Evolutionary conservation across 2,113 vertebrate species (phyloP).

Genomic region (Tichodroma muraria): DNA sequence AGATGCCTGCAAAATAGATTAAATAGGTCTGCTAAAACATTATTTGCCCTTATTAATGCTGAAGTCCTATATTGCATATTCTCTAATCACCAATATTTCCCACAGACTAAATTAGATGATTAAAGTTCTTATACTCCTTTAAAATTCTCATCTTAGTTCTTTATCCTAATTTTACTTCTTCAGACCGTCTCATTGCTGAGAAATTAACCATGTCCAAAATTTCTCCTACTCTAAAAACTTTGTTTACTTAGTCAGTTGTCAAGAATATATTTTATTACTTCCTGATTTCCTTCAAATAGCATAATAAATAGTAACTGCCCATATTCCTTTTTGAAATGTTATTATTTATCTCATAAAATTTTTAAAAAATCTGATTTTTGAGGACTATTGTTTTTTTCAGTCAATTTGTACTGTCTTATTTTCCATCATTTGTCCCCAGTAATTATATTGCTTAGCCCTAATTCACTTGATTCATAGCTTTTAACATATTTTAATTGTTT

Average conservation of each 20-base stretch:
- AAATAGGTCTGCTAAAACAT: not conserved
- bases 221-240: not conserved
- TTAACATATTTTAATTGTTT: slow-evolving; percentile 5
- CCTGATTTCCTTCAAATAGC: not conserved
- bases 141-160: not conserved
- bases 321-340: not conserved
- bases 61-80: not conserved
- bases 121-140: not conserved
- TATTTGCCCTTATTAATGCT: not conserved
- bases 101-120: not conserved
- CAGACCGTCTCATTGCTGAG: not conserved
- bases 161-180: not conserved
- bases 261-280: not conserved
- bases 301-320: not conserved
- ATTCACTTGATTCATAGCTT: not conserved
- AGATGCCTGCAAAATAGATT: not conserved
- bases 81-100: not conserved
- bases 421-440: not conserved
- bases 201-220: not conserved
- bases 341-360: not conserved
- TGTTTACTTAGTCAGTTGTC: not conserved
- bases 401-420: not conserved
- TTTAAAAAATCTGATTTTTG: not conserved
- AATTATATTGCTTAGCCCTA: not conserved
- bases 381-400: not conserved